These are phyloP conservation scores for Polypterus senegalus DNA, from an alignment of 2,113 vertebrate species.

Conservation along the genomic window DNA sequence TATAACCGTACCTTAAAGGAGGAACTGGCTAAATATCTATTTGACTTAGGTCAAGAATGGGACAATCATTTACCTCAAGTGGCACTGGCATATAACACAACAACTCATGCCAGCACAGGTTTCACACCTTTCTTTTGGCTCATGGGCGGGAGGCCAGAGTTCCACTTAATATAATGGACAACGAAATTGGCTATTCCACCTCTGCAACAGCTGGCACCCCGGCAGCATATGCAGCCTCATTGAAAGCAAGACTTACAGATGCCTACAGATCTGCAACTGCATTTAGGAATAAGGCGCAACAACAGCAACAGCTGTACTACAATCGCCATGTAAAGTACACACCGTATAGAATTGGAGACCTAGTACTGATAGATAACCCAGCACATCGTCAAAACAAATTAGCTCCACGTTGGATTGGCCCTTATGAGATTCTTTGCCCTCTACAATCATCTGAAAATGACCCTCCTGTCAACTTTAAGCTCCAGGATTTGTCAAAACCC, in stretches of 20 bases:
- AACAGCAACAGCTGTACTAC: not conserved
- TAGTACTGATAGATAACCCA: not conserved
- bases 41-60: slow-evolving; percentile 9
- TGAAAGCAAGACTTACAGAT: not conserved
- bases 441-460: not conserved
- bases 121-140: slow-evolving; percentile 12
- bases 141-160: slow-evolving; percentile 13
- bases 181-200: not conserved
- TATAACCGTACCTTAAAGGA: slow-evolving; percentile 10
- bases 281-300: not conserved
- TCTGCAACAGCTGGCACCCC: slow-evolving; percentile 1
- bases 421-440: slow-evolving; percentile 1
- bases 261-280: not conserved
- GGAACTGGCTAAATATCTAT: slow-evolving; percentile 13
- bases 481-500: not conserved
- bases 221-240: not conserved
- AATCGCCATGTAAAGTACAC: not conserved
- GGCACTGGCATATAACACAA: slow-evolving; percentile 15
- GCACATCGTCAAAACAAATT: not conserved
- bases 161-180: slow-evolving; percentile 4
- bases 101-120: slow-evolving; percentile 7
- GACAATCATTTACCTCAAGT: slow-evolving; percentile 13
- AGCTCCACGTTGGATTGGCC: slow-evolving; percentile 3
- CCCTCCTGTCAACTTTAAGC: slow-evolving; percentile 3
- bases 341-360: not conserved